Base-by-base conservation (phyloP, 1,140 invertebrate genomes). In the Phenacoccus solenopsis region DNA sequence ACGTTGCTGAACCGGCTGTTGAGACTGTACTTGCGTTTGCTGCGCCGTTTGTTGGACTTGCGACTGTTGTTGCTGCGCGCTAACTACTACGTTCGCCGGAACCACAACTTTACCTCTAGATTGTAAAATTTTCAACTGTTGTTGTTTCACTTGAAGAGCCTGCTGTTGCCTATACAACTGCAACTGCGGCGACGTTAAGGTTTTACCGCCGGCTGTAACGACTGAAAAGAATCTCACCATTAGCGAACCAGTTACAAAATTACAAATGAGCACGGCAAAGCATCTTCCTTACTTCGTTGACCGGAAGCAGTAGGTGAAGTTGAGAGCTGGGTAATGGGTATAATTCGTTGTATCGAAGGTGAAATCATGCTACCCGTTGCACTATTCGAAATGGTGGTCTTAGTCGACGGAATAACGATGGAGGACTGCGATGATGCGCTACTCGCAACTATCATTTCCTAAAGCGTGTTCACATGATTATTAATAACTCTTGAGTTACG, bases 141-240 rank as follows among this genome's bases (percentile, higher is more conserved):
- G 76, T 32, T 81, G 80, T 38, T 80, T 78, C 2, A 80, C 5
- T 49, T 49, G 38, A 69, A 1, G 80, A 28, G 80, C 80, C 27
- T 59, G 27, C 64, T 83, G 82, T 56, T 81, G 81, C 16, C 80
- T 79, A 72, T 80, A 82, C 72, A 81, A 79, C 69, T 82, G 81
- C 16, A 85, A 49, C 69, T 86, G 84, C 0, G 81, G 80, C 1
- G 81, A 78, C 12, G 82, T 84, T 0, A 85, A 72, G 0, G 80
- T 80, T 73, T 84, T 84, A 9, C 76, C 79, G 25, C 76, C 78
- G 22, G 78, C 64, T 56, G 78, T 74, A 12, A 80, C 75, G 1
- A 79, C 75, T 68, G 67, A 20, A 71, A 67, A 56, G 69, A 67
- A 22, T 27, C 20, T 1, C 27, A 71, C 13, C 9, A 28, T 12